Conservation (phyloP, 2,113 vertebrate genomes). For the Ptilorrhoa leucosticta region DNA sequence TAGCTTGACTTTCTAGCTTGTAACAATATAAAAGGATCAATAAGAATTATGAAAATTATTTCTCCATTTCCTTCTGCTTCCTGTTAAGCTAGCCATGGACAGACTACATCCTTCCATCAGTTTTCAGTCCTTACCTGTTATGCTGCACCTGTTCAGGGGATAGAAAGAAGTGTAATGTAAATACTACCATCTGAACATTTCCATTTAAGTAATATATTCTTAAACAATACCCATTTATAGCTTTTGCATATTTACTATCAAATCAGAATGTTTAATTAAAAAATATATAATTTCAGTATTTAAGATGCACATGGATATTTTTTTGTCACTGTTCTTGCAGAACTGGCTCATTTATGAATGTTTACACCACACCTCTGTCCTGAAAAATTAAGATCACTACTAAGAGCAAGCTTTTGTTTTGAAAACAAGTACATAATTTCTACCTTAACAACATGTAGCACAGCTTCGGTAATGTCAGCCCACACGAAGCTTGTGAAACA, state of each 20-base stretch:
- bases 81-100: background rate
- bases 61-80: constrained; percentile 23
- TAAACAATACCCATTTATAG: background rate
- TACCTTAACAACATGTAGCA: background rate
- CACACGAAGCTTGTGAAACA: background rate
- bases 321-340: background rate
- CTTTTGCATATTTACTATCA: background rate
- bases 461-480: background rate
- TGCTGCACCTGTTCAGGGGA: background rate
- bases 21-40: constrained; percentile 62
- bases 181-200: background rate
- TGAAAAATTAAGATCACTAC: background rate
- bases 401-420: background rate
- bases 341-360: background rate
- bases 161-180: background rate
- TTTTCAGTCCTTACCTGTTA: background rate
- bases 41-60: constrained; percentile 58
- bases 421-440: background rate
- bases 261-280: background rate
- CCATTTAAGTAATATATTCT: background rate
- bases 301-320: background rate
- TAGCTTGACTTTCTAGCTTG: constrained; percentile 54
- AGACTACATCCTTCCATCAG: background rate
- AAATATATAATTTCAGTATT: background rate
- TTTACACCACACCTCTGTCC: background rate